phyloP scores from a whole-genome alignment of 2,113 vertebrate species.

The Gobio gobio region DNA sequence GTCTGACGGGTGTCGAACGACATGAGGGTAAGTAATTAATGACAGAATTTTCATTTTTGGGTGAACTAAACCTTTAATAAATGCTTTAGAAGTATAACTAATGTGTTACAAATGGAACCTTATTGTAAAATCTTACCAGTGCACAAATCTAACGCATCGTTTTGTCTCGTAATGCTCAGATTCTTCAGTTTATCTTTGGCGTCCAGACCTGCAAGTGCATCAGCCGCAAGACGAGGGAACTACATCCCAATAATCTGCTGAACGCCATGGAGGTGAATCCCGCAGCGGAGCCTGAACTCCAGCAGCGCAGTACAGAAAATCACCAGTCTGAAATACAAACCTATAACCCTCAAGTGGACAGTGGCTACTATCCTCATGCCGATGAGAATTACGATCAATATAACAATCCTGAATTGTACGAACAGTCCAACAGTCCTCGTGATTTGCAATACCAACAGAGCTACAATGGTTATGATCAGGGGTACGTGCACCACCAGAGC shows the following conservation, averaged over 20 bases:
- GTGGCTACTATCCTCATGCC: background rate
- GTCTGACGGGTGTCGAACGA: no score
- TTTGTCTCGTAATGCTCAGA: slow-evolving; percentile 29
- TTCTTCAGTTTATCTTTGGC: slow-evolving; percentile 51
- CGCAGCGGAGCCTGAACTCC: background rate
- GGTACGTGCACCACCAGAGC: slow-evolving; percentile 1
- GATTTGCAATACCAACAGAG: background rate
- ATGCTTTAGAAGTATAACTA: no score
- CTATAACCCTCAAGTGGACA: background rate
- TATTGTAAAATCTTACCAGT: no score
- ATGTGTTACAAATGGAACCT: no score
- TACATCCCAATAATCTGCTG: slow-evolving; percentile 30
- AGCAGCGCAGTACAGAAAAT: slow-evolving; percentile 13
- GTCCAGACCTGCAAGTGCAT: slow-evolving; percentile 40
- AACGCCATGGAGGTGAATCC: slow-evolving; percentile 23
- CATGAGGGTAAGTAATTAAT: no score
- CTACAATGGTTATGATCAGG: slow-evolving; percentile 7
- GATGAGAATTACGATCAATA: background rate
- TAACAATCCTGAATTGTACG: background rate
- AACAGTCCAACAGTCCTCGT: background rate
- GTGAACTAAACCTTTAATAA: no score
- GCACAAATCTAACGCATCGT: background rate
- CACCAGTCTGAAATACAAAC: background rate
- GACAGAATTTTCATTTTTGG: no score
- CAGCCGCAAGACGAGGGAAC: slow-evolving; percentile 13